These are phyloP conservation scores for Ischnura elegans DNA, from an alignment of 2,888 invertebrate genomes.

Conservation along the genomic window DNA sequence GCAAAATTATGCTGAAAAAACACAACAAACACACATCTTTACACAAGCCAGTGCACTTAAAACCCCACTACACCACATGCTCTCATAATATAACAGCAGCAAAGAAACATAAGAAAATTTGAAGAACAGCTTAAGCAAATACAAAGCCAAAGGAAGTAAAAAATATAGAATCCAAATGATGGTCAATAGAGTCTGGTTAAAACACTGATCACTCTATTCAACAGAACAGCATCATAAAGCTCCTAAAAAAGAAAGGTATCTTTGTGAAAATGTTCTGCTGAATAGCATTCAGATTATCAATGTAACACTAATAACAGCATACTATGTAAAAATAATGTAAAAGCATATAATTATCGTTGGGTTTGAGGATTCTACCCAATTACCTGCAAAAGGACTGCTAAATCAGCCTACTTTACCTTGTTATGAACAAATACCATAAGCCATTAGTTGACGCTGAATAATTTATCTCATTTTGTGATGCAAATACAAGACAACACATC, in stretches of 20 bases:
- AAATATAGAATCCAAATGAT: not conserved
- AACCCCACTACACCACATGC: conserved; percentile 38
- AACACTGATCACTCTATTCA: no score
- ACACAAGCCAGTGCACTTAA: not conserved
- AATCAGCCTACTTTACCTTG: not conserved
- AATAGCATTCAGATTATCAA: no score
- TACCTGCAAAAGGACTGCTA: not conserved
- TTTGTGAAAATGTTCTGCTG: no score
- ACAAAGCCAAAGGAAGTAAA: not conserved
- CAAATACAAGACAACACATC: no score
- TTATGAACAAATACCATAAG: not conserved
- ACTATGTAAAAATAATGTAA: not conserved
- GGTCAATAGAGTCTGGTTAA: no score
- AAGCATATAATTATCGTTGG: not conserved
- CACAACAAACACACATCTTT: conserved; percentile 25
- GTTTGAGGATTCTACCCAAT: not conserved
- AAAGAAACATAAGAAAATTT: not conserved
- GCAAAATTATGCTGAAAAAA: conserved; percentile 7
- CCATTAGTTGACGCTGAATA: no score
- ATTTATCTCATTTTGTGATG: no score
- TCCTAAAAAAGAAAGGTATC: no score
- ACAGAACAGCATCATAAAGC: no score
- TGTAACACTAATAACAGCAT: no score
- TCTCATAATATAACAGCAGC: not conserved
- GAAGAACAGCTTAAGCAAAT: not conserved